Evolutionary conservation across 2,888 invertebrate species (phyloP).

Genomic region (Diadegma fenestrale): DNA sequence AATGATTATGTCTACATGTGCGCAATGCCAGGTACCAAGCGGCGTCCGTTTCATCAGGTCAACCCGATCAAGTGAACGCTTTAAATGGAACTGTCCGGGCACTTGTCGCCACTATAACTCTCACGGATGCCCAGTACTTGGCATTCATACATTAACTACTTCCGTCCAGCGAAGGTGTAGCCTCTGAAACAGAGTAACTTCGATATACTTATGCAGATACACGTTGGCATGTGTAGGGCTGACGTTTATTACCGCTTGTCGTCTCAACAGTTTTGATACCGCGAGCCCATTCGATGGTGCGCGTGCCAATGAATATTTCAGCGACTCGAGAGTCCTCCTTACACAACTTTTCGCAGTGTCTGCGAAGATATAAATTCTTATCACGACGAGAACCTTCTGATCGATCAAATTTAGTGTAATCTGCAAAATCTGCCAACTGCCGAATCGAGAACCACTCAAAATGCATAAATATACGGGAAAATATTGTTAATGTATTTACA

Average conservation of each 20-base stretch:
- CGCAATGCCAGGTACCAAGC: slow-evolving; percentile 15
- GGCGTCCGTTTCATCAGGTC: slow-evolving; percentile 47
- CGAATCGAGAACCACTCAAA: slow-evolving; percentile 48
- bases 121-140: slow-evolving; percentile 8
- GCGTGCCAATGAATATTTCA: slow-evolving; percentile 62
- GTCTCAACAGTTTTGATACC: slow-evolving; percentile 9
- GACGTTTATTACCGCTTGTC: background rate
- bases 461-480: slow-evolving; percentile 7
- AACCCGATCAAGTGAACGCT: slow-evolving; percentile 40
- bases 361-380: slow-evolving; percentile 27
- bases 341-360: background rate
- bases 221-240: slow-evolving; percentile 9
- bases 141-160: slow-evolving; percentile 24
- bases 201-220: background rate
- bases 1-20: slow-evolving; percentile 40
- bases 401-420: slow-evolving; percentile 64
- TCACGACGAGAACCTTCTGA: slow-evolving; percentile 49
- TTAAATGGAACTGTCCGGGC: slow-evolving; percentile 61
- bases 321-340: slow-evolving; percentile 13
- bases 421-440: slow-evolving; percentile 59
- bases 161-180: slow-evolving; percentile 32
- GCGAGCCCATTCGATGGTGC: slow-evolving; percentile 42
- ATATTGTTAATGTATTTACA: background rate
- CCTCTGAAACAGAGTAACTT: background rate
- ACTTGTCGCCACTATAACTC: slow-evolving; percentile 47